Evolutionary conservation across 2,888 invertebrate species (phyloP).

Genomic region (Horisme vitalbata): DNA sequence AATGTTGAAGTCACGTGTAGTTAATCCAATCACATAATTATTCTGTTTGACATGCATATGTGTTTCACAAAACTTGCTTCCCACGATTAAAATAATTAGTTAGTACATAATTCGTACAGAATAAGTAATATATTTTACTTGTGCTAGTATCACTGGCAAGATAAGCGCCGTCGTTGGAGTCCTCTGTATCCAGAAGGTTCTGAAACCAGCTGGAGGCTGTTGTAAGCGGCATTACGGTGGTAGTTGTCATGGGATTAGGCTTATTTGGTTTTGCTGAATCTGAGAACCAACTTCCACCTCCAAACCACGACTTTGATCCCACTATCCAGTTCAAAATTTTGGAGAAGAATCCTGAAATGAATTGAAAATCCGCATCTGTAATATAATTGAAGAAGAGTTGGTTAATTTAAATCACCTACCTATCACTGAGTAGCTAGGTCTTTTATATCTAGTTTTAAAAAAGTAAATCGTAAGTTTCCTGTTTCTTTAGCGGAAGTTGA

Average conservation of each 20-base stretch:
- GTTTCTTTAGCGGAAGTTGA: slow-evolving; percentile 32
- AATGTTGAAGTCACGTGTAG: too few species aligned
- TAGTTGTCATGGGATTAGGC: slow-evolving; percentile 52
- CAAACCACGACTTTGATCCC: slow-evolving; percentile 70
- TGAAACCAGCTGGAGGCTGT: slow-evolving; percentile 69
- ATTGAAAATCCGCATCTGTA: too few species aligned
- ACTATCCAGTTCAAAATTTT: slow-evolving; percentile 65
- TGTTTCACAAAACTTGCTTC: too few species aligned
- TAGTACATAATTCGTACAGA: too few species aligned
- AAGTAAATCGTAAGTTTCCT: slow-evolving; percentile 27
- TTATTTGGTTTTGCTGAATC: slow-evolving; percentile 40
- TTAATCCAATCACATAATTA: too few species aligned
- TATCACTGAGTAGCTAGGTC: too few species aligned
- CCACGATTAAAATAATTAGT: slow-evolving; percentile 7
- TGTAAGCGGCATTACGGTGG: slow-evolving; percentile 49
- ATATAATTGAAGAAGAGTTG: too few species aligned
- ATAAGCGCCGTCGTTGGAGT: slow-evolving; percentile 55
- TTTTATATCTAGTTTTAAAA: too few species aligned
- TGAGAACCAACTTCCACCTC: slow-evolving; percentile 71
- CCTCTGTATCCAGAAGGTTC: slow-evolving; percentile 65
- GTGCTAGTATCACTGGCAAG: slow-evolving; percentile 30
- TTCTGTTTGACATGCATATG: not conserved
- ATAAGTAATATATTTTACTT: slow-evolving; percentile 35
- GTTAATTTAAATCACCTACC: too few species aligned
- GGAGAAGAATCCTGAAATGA: slow-evolving; percentile 57